These are phyloP conservation scores for Elysia crispata DNA, from an alignment of 2,888 invertebrate genomes.

Conservation along the genomic window DNA sequence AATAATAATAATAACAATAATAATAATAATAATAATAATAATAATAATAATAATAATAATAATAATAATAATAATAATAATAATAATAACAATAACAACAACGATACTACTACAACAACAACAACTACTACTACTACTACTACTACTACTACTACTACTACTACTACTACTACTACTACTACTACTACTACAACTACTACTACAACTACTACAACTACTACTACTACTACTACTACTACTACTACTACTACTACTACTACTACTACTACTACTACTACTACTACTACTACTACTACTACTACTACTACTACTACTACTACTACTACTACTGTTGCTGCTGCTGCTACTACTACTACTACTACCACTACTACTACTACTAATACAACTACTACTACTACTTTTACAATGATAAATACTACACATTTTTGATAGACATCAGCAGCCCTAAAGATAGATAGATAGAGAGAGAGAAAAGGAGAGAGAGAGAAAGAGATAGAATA, in stretches of 20 bases:
- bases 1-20: too few species aligned
- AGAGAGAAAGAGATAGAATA: too few species aligned
- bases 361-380: too few species aligned
- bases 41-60: too few species aligned
- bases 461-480: too few species aligned
- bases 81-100: background rate
- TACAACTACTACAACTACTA: constrained; percentile 24
- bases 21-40: too few species aligned
- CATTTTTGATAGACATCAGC: too few species aligned
- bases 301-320: constrained; percentile 2
- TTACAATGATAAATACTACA: background rate
- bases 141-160: constrained; percentile 20
- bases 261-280: constrained; percentile 14
- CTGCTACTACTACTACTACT: background rate
- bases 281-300: constrained; percentile 18
- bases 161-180: constrained; percentile 20
- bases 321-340: background rate
- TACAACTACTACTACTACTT: too few species aligned
- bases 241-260: background rate
- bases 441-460: too few species aligned
- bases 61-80: constrained; percentile 1
- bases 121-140: constrained; percentile 5
- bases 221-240: background rate
- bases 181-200: constrained; percentile 28
- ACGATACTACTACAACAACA: too few species aligned